Evolutionary conservation across 2,797 vertebrate genomes (phyloP), one percentile per base, ranked within the genome.

Genomic region (Notamacropus eugenii): DNA sequence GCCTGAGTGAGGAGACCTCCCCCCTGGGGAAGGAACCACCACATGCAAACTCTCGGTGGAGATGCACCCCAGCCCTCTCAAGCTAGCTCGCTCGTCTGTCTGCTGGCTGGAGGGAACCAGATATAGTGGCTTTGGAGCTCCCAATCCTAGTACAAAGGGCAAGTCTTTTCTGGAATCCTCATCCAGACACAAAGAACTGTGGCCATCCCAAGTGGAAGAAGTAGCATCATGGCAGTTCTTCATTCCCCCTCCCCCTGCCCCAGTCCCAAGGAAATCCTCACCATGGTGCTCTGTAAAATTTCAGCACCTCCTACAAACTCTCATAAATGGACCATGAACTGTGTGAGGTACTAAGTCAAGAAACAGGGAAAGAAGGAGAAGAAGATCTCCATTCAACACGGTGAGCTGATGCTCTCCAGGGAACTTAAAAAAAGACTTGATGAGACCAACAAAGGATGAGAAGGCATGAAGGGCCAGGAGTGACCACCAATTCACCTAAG

Each of bases 11-110:
- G 97, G 8, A 82, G 96, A 98, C 97, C 95, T 97, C 96, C 96
- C 98, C 97, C 96, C 98, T 98, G 98, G 97, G 98, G 98, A 98
- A 98, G n/a, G 97, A 98, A 96, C 94, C 96, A 97, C 31, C 95
- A 93, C 62, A 96, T 16, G 55, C 96, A 94, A 98, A 96, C 0
- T 13, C 87, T 97, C 91, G 96, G 96, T 95, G 94, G 95, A 96
- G 90, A 91, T 22, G 92, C 54, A 52, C 4, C 59, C 67, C 40
- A 8, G 55, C 46, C 94, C 90, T 92, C 95, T 87, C 92, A 93
- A 54, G 90, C 11, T 90, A 54, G 90, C 11, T 90, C 8, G 74
- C 11, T 74, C 5, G n/a, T 50, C 90, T 90, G 9, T 0, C 54
- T 93, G 91, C 28, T 50, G 34, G 52, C 31, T 40, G 0, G 67